Base-by-base conservation (phyloP, 2,113 vertebrate genomes). In the Sinosuthora webbiana region DNA sequence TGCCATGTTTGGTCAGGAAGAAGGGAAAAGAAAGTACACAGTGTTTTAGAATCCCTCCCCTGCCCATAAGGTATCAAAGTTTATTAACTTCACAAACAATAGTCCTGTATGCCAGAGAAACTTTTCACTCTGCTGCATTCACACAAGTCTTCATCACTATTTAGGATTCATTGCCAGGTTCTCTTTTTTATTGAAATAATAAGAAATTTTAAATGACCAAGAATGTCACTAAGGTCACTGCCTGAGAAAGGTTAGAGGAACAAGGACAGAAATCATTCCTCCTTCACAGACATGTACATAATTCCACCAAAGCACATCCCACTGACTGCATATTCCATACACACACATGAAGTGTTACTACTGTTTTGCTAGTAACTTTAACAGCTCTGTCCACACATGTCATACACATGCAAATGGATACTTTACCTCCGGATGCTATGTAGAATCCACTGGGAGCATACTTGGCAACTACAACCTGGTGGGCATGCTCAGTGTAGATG, bases 401-500 rank as follows among this genome's bases (percentile, higher is more conserved):
- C 75, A 77, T 5, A 20, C 74, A 91, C 23, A 42, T 4, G 7
- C 1, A 1, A 18, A 64, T 4, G 3, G 65, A 93, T 62, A 93
- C 84, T 57, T 76, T 97, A 99, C 99, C 99, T 99, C 99, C 99
- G 27, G 99, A 99, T 33, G 99, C 99, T 53, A 99, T 98, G 98
- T 99, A 99, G 97, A 98, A 99, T 37, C 99, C 99, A 71, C 99
- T 99, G 90, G 99, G 99, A 6, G 99, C 96, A 31, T 99, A 99
- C 95, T 99, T 99, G 90, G 99, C 99, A 93, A 99, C 99, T 49
- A 97, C 98, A 44, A 99, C 99, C 73, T 97, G 98, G 90, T 99
- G 99, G 45, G 99, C 98, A 42, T 99, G 99, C 91, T 99, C 99
- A 2, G 99, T 99, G 97, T 99, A 99, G 97, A 99, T 98, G 93